These are phyloP conservation scores for Mythimna impura DNA, from an alignment of 2,888 invertebrate species.

Conservation along the genomic window DNA sequence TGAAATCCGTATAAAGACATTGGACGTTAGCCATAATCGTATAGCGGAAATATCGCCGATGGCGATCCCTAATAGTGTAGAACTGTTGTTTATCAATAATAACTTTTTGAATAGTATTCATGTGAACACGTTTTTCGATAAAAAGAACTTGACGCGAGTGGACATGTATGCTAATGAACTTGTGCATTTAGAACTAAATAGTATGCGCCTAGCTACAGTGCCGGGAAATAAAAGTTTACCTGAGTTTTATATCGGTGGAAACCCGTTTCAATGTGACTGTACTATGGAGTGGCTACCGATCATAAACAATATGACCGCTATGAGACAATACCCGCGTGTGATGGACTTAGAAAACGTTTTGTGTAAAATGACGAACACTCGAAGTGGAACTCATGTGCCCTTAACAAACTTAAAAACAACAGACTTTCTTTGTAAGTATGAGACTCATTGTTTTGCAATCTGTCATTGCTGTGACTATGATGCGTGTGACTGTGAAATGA, in stretches of 20 bases:
- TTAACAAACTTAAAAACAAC: constrained; percentile 94
- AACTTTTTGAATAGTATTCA: constrained; percentile 95
- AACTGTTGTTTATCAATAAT: constrained; percentile 96
- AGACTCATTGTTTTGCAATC: constrained; percentile 97
- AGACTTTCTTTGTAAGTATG: constrained; percentile 97
- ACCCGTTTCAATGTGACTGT: constrained; percentile 98
- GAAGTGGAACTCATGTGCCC: constrained; percentile 95
- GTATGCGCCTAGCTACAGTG: constrained; percentile 94
- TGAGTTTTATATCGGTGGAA: constrained; percentile 97
- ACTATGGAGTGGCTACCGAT: constrained; percentile 98
- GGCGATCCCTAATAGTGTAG: constrained; percentile 96
- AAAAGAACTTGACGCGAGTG: constrained; percentile 95
- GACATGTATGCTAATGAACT: constrained; percentile 97
- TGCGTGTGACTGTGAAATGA: constrained; percentile 99
- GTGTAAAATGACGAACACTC: constrained; percentile 96
- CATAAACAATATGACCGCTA: constrained; percentile 95
- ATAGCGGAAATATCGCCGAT: constrained; percentile 95
- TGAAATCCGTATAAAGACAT: constrained; percentile 94
- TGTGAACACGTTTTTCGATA: constrained; percentile 96
- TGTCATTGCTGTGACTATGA: constrained; percentile 99
- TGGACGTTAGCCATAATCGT: constrained; percentile 97
- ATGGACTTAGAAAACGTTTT: constrained; percentile 97
- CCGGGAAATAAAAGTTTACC: constrained; percentile 94
- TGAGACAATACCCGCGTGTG: constrained; percentile 95
- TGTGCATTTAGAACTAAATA: constrained; percentile 95